These are phyloP conservation scores for Scophthalmus maximus DNA, from an alignment of 2,113 vertebrate species.

Conservation along the genomic window DNA sequence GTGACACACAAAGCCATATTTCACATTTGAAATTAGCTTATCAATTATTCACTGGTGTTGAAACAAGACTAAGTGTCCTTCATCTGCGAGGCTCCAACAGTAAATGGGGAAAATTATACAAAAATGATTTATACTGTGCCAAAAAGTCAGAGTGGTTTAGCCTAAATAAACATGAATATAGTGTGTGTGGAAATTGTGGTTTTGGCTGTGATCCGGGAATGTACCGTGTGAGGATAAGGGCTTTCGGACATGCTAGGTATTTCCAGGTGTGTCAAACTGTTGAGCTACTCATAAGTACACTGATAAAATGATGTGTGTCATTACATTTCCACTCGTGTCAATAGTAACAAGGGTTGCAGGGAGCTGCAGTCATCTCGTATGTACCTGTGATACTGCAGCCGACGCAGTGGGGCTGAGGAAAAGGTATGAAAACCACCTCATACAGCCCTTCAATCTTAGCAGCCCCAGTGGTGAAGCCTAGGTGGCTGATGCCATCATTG, in stretches of 20 bases:
- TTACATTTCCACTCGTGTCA: constrained; percentile 50
- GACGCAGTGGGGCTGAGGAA: constrained; percentile 15
- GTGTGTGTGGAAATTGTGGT: background rate
- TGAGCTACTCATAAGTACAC: background rate
- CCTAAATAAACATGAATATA: constrained; percentile 7
- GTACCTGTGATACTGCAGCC: constrained; percentile 8
- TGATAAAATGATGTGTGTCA: constrained; percentile 33
- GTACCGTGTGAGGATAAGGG: background rate
- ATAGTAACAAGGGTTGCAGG: constrained; percentile 11
- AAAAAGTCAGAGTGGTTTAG: constrained; percentile 24
- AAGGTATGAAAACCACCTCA: constrained; percentile 29
- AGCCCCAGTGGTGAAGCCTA: constrained; percentile 32
- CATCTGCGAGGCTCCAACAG: constrained; percentile 57
- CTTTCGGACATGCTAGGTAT: background rate
- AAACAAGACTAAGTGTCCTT: constrained; percentile 77
- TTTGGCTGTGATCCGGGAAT: background rate
- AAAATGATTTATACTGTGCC: constrained; percentile 57
- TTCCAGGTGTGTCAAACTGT: background rate
- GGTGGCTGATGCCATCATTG: constrained; percentile 39
- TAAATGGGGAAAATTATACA: constrained; percentile 55
- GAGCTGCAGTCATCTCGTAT: constrained; percentile 17
- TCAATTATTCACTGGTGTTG: constrained; percentile 80
- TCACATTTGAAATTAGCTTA: constrained; percentile 78
- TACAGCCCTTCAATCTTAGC: constrained; percentile 42
- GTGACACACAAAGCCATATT: constrained; percentile 70